A percentile compares a stretch with the other conserved stretches of the same genome.
Evolutionary conservation across 1,140 invertebrate genomes (phyloP).

Genomic region (Neelides sp.): DNA sequence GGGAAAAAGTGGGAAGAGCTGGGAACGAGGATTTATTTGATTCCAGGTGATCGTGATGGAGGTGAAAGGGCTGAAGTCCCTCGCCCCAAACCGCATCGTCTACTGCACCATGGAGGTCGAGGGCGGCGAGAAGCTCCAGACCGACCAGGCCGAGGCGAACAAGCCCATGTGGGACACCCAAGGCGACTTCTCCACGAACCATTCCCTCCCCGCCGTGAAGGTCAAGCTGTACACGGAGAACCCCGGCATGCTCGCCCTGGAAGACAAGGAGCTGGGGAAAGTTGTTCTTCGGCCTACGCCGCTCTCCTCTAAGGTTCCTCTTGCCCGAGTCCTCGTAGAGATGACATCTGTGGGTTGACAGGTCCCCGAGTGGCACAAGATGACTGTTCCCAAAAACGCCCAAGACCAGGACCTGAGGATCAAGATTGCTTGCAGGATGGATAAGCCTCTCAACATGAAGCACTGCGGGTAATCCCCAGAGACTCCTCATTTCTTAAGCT

Average conservation of each 20-base stretch:
- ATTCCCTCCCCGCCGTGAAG: conserved; percentile 92
- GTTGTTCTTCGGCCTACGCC: conserved; percentile 84
- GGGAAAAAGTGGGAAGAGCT: no score
- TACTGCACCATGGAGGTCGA: conserved; percentile 99
- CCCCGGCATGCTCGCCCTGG: conserved; percentile 88
- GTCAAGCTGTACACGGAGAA: conserved; percentile 95
- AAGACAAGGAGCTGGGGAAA: conserved; percentile 96
- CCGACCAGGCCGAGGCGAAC: conserved; percentile 96
- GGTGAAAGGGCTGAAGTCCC: conserved; percentile 91
- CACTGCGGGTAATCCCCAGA: conserved; percentile 74
- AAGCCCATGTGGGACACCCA: conserved; percentile 98
- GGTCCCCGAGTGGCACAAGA: conserved; percentile 94
- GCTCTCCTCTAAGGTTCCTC: conserved; percentile 61
- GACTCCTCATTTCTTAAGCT: background rate
- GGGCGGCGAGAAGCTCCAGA: conserved; percentile 93
- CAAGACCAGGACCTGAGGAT: conserved; percentile 91
- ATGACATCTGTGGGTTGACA: conserved; percentile 31
- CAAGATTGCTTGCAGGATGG: conserved; percentile 94
- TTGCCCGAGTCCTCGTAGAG: background rate
- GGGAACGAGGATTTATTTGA: no score
- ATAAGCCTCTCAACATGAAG: conserved; percentile 98
- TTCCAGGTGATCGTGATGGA: conserved; percentile 93
- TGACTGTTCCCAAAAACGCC: conserved; percentile 87
- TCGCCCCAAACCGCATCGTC: conserved; percentile 92
- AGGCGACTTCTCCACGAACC: conserved; percentile 95